Evolutionary conservation across 2,888 invertebrate genomes (phyloP), one percentile per base, ranked within the genome.

Genomic region (Gymnoscelis rufifasciata): DNA sequence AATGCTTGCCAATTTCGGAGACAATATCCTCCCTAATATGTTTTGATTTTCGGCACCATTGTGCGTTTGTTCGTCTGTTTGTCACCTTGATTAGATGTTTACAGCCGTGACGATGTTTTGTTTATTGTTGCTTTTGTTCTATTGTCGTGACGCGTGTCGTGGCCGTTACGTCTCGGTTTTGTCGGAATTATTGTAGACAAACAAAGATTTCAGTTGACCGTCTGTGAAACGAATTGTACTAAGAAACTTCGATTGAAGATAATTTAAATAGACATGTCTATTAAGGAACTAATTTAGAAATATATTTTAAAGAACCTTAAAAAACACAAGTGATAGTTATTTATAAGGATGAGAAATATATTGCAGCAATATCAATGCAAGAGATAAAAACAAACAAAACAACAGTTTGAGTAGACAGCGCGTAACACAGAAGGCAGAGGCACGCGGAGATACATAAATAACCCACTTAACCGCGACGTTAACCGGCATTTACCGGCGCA

Each of bases 11-110:
- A 82, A 88, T 86, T 83, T 82, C 56, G 71, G 66, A 72, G 71
- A 87, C 84, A 87, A 87, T 74, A 55, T 57, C 51, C 56, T 54
- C 66, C 74, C 71, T 87, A 88, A 88, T 88, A 82, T 88, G 88
- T 88, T 88, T 84, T 86, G 86, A 84, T 86, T 76, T 76, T 75
- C 76, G 75, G 62, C 65, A 66, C 68, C 62, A 73, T 83, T 80
- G 74, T 79, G 52, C 65, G 68, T 59, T 62, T 64, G 68, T 68
- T 43, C 65, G 71, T 68, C 58, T 61, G 63, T 71, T 66, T 64
- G 66, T 56, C 50, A 45, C 49, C 57, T 57, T 74, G 78, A 82
- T 84, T 79, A 68, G 68, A 62, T 56, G 68, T 70, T 78, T 78
- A 80, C 68, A 68, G 54, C 74, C 82, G 71, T 86, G 82, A 78